Evolutionary conservation across 2,888 invertebrate species (phyloP).

Genomic region (Tetropium fuscum): DNA sequence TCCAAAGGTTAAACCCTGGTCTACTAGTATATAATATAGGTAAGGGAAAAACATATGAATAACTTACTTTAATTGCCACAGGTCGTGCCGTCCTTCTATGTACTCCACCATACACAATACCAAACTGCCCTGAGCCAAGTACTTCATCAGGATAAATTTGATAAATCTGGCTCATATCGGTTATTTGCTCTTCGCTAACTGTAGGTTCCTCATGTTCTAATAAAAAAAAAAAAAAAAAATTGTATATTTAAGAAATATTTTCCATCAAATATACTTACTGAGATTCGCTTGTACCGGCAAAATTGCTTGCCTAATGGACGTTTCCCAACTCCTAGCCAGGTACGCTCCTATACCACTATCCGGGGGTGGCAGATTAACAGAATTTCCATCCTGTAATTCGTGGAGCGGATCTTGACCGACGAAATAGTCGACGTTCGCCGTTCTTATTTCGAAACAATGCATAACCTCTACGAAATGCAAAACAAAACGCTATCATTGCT

Average conservation of each 20-base stretch:
- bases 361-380: slow-evolving; percentile 73
- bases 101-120: slow-evolving; percentile 97
- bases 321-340: slow-evolving; percentile 95
- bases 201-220: slow-evolving; percentile 61
- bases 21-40: slow-evolving; percentile 4
- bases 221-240: no score
- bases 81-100: slow-evolving; percentile 84
- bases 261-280: slow-evolving; percentile 32
- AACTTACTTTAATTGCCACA: slow-evolving; percentile 93
- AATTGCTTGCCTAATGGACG: slow-evolving; percentile 90
- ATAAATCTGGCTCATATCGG: slow-evolving; percentile 96
- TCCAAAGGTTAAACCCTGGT: no score
- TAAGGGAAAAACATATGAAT: neutral
- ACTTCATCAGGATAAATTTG: slow-evolving; percentile 98
- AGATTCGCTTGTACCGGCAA: slow-evolving; percentile 79
- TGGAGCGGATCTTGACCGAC: slow-evolving; percentile 89
- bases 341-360: slow-evolving; percentile 90
- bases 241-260: neutral
- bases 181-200: slow-evolving; percentile 77
- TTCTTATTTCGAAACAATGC: slow-evolving; percentile 94
- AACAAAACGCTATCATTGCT: no score
- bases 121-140: slow-evolving; percentile 98
- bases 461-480: slow-evolving; percentile 72
- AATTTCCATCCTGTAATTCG: slow-evolving; percentile 69
- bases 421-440: slow-evolving; percentile 89